Conservation (phyloP, 2,888 invertebrate species). For the Trichacis sp. region DNA sequence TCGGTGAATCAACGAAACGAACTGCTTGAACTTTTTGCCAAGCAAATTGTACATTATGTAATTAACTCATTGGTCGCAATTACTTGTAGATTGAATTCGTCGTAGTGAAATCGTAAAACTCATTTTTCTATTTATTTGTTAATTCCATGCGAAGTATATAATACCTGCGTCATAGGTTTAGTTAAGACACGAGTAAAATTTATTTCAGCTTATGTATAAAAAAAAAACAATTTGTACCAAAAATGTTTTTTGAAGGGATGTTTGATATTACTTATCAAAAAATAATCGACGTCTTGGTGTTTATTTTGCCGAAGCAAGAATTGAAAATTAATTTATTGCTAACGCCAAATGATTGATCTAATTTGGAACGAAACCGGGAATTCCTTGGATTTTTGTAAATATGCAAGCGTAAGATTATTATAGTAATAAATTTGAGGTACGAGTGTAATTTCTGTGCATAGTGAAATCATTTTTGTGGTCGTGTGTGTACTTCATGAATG, state of each 20-base stretch:
- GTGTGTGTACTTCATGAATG: no score
- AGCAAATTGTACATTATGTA: conserved; percentile 19
- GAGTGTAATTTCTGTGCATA: no score
- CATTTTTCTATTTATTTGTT: neutral
- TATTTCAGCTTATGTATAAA: neutral
- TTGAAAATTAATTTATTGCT: no score
- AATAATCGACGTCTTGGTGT: no score
- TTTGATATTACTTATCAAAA: no score
- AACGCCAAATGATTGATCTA: no score
- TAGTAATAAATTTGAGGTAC: conserved; percentile 3
- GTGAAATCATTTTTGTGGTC: no score
- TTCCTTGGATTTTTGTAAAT: conserved; percentile 33
- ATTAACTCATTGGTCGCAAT: neutral
- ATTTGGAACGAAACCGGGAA: no score
- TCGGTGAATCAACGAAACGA: conserved; percentile 6
- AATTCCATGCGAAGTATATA: no score
- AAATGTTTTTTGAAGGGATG: no score
- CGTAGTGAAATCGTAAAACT: neutral
- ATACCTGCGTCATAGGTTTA: neutral
- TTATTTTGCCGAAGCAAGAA: no score
- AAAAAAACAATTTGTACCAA: no score
- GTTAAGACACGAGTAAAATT: neutral
- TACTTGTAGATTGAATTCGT: neutral
- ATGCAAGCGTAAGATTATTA: conserved; percentile 26
- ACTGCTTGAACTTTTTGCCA: neutral